Evolutionary conservation across 2,888 invertebrate genomes (phyloP).

Genomic region (Oscheius sp.): DNA sequence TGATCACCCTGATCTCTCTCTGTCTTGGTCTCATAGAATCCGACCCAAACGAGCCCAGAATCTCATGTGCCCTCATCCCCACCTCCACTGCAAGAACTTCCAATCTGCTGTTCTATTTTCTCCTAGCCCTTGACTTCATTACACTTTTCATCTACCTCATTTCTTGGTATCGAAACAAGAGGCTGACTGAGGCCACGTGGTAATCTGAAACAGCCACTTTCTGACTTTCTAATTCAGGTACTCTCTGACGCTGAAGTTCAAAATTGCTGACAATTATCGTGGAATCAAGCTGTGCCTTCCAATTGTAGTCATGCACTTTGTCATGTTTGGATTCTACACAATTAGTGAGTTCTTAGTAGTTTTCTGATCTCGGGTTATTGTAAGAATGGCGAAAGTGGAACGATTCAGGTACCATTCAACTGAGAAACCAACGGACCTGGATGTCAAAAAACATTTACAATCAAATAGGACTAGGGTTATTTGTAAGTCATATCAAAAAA

Average conservation of each 20-base stretch:
- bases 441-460: neutral
- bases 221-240: constrained; percentile 9
- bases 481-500: constrained; percentile 4
- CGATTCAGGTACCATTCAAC: constrained; percentile 13
- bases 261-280: constrained; percentile 14
- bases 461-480: constrained; percentile 11
- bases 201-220: neutral
- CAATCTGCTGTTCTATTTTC: constrained; percentile 26
- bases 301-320: constrained; percentile 10
- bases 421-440: neutral
- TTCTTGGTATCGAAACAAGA: constrained; percentile 14
- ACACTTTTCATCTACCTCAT: constrained; percentile 16
- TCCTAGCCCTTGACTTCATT: constrained; percentile 17
- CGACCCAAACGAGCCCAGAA: neutral
- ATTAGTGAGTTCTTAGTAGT: constrained; percentile 9
- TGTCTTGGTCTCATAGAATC: constrained; percentile 14
- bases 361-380: neutral
- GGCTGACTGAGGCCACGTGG: constrained; percentile 8
- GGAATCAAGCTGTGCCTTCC: constrained; percentile 21
- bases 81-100: constrained; percentile 23
- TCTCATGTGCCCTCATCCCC: constrained; percentile 17
- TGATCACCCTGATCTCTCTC: constrained; percentile 12
- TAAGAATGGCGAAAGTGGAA: neutral
- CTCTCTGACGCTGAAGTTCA: constrained; percentile 11
- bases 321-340: constrained; percentile 32